Percentiles rank a stretch among this genome's conserved stretches.
Evolutionary conservation across 2,797 vertebrate species (phyloP).

Genomic region (Danio jaintianensis): DNA sequence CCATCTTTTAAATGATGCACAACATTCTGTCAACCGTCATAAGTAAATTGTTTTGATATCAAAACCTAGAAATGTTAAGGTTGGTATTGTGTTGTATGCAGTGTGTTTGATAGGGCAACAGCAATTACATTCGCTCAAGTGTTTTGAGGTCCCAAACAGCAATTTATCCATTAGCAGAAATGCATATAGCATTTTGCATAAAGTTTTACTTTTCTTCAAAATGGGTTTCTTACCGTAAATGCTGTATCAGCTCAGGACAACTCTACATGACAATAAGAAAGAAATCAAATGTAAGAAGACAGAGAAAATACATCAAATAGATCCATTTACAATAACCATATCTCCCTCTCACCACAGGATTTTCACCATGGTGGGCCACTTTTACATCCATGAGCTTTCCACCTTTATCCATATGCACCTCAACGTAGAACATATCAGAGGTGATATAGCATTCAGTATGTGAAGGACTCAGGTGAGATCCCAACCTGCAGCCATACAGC

Average conservation of each 20-base stretch:
- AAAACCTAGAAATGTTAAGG: neutral
- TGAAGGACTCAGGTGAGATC: slow-evolving; percentile 93
- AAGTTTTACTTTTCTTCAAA: neutral
- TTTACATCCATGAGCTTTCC: slow-evolving; percentile 97
- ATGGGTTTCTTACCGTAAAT: slow-evolving; percentile 85
- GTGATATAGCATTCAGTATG: slow-evolving; percentile 99
- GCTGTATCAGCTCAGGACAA: slow-evolving; percentile 93
- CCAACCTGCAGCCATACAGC: slow-evolving; percentile 75
- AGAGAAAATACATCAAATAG: neutral
- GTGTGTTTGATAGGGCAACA: neutral
- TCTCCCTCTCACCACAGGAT: slow-evolving; percentile 87
- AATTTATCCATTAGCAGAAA: neutral
- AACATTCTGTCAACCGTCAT: neutral
- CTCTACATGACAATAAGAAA: slow-evolving; percentile 77
- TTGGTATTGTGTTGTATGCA: neutral
- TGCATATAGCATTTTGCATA: neutral
- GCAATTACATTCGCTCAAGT: neutral
- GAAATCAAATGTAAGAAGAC: neutral
- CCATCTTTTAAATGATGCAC: neutral
- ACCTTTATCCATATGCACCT: slow-evolving; percentile 90
- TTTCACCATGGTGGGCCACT: slow-evolving; percentile 98
- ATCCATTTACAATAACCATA: neutral
- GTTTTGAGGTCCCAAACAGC: neutral
- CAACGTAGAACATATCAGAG: slow-evolving; percentile 98
- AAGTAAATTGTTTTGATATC: neutral